phyloP scores from a whole-genome alignment of 2,888 invertebrate genomes.

The Melanostoma mellinum region DNA sequence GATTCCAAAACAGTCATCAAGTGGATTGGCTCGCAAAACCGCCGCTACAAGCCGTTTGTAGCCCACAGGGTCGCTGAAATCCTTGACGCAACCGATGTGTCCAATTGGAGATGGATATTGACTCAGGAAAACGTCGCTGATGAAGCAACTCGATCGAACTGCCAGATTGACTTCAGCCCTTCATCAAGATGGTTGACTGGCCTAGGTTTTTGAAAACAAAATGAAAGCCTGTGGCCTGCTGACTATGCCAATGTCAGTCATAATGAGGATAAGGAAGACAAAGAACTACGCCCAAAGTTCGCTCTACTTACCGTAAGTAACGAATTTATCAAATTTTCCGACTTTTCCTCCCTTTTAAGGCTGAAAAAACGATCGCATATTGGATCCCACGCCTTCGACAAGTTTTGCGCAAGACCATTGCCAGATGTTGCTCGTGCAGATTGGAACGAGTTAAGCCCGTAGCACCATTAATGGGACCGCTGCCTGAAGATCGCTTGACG shows the following conservation, averaged over 20 bases:
- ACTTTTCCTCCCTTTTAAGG: too few species aligned
- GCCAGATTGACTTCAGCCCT: constrained; percentile 26
- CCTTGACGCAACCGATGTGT: constrained; percentile 44
- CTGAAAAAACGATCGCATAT: too few species aligned
- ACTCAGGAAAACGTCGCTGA: constrained; percentile 74
- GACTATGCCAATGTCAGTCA: background rate
- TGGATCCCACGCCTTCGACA: too few species aligned
- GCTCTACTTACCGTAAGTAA: constrained; percentile 22
- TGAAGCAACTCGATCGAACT: constrained; percentile 66
- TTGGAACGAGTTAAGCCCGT: too few species aligned
- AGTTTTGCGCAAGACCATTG: too few species aligned
- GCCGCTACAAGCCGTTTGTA: constrained; percentile 73
- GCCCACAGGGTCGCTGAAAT: constrained; percentile 74
- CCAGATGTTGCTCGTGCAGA: too few species aligned
- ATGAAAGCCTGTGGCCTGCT: constrained; percentile 39
- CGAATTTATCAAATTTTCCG: constrained; percentile 14
- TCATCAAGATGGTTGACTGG: constrained; percentile 55
- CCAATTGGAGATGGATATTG: constrained; percentile 74
- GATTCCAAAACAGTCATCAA: too few species aligned
- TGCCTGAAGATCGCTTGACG: too few species aligned
- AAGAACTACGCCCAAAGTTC: constrained; percentile 43
- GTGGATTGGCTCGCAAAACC: too few species aligned
- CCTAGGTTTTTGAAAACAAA: constrained; percentile 38
- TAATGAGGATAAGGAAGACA: constrained; percentile 19
- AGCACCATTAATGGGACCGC: too few species aligned